These are phyloP conservation scores for Lasioglossum morio DNA, from an alignment of 2,888 invertebrate species.

Conservation along the genomic window DNA sequence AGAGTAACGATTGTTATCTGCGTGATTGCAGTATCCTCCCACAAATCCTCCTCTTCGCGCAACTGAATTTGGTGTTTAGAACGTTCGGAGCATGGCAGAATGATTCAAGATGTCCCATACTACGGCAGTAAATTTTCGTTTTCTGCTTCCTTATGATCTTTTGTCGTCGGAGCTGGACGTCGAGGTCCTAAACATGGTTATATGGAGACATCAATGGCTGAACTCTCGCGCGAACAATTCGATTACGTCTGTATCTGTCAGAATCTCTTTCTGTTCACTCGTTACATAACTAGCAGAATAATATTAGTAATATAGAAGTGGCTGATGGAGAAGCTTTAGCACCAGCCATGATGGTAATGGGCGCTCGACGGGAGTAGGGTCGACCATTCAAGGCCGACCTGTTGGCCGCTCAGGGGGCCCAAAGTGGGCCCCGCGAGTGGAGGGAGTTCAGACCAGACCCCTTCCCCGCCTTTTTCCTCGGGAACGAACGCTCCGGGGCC, in stretches of 20 bases:
- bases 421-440: conserved; percentile 64
- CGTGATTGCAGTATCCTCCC: background rate
- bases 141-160: background rate
- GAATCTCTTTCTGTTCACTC: conserved; percentile 37
- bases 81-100: background rate
- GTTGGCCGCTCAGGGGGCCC: conserved; percentile 76
- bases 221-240: conserved; percentile 30
- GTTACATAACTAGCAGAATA: conserved; percentile 61
- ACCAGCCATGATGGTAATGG: conserved; percentile 80
- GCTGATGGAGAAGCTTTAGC: conserved; percentile 72
- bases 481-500: conserved; percentile 29
- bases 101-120: background rate
- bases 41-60: background rate
- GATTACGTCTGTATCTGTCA: conserved; percentile 45
- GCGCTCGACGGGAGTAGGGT: conserved; percentile 58
- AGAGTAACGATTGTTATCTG: background rate
- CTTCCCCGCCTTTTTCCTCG: conserved; percentile 31
- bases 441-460: conserved; percentile 46
- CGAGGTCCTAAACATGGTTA: conserved; percentile 14
- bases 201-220: conserved; percentile 46
- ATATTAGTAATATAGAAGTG: conserved; percentile 63
- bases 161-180: background rate
- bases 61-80: background rate
- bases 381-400: conserved; percentile 80
- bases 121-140: background rate